Base-by-base conservation (phyloP, 2,797 vertebrate genomes). In the Enteromius viviparus region DNA sequence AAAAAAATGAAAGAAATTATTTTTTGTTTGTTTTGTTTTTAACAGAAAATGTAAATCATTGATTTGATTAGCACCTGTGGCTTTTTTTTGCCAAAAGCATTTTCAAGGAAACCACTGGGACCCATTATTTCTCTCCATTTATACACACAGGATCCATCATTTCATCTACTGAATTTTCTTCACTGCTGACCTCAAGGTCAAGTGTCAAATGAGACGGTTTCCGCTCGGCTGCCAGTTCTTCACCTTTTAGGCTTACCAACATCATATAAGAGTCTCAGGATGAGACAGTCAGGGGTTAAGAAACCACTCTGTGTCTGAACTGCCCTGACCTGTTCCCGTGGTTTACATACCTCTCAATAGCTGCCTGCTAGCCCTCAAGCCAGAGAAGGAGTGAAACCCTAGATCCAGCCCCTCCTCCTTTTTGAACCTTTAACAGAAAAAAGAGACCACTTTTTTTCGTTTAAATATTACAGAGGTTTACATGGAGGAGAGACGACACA, bases 381-480 rank as follows among this genome's bases (percentile, higher is more conserved):
- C 85, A 84, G 68, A 85, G 76, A 76, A 45, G 34, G 64, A 85
- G 62, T 79, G 86, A 87, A 86, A 89, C 76, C 51, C 53, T 81
- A 87, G 80, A 76, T 81, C 65, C 70, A 83, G 79, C 53, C 45
- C 64, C 81, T 70, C 71, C 83, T 69, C 34, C 53, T 66, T 29
- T 81, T 83, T 78, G 58, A 79, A 83, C 40, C 62, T 70, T 75
- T 45, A 37, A 65, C 9, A 53, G 49, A 76, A 40, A 79, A 86
- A 76, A 78, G 90, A 93, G 94, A 92, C 93, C 94, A 95, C 93
- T 95, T 47, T 47, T 94, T 94, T 74, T 92, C 94, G 95, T 95
- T 94, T 94, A 94, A 95, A 82, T 26, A 94, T 94, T 78, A 68
- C 14, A 2, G 9, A 21, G 78, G 55, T 69, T 86, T 68, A 15